Conservation (phyloP, 2,888 invertebrate genomes). For the Epistrophella euchroma region DNA sequence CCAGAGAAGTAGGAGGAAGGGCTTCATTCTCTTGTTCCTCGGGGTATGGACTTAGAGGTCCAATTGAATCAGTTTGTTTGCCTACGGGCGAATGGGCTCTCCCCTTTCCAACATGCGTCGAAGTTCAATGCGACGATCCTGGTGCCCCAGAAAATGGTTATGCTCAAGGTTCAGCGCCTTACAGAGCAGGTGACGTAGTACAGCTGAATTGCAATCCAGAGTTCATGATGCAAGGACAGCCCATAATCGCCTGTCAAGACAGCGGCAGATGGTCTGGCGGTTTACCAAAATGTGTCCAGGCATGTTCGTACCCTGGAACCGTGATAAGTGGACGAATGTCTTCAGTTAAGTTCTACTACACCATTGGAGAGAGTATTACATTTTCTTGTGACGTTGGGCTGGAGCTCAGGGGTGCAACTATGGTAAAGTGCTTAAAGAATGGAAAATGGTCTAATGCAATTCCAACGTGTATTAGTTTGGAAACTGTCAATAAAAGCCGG, state of each 20-base stretch:
- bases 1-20: conserved; percentile 91
- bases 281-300: conserved; percentile 93
- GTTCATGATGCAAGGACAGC: conserved; percentile 94
- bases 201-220: conserved; percentile 95
- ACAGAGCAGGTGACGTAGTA: conserved; percentile 92
- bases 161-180: conserved; percentile 90
- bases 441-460: conserved; percentile 95
- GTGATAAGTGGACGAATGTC: conserved; percentile 94
- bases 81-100: conserved; percentile 92
- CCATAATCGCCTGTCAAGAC: conserved; percentile 95
- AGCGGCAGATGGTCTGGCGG: conserved; percentile 94
- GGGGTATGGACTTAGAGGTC: conserved; percentile 90
- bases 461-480: conserved; percentile 87
- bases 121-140: conserved; percentile 92
- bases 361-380: conserved; percentile 92
- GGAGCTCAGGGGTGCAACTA: conserved; percentile 89
- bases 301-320: conserved; percentile 94
- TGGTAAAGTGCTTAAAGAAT: conserved; percentile 91
- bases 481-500: conserved; percentile 52
- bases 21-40: conserved; percentile 92
- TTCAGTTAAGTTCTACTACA: conserved; percentile 94
- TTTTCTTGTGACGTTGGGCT: conserved; percentile 93
- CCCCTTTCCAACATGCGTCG: conserved; percentile 91
- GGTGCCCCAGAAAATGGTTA: conserved; percentile 91
- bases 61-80: conserved; percentile 90